phyloP scores from a whole-genome alignment of 2,797 vertebrate species.

The Sebastes kiyomatsui region DNA sequence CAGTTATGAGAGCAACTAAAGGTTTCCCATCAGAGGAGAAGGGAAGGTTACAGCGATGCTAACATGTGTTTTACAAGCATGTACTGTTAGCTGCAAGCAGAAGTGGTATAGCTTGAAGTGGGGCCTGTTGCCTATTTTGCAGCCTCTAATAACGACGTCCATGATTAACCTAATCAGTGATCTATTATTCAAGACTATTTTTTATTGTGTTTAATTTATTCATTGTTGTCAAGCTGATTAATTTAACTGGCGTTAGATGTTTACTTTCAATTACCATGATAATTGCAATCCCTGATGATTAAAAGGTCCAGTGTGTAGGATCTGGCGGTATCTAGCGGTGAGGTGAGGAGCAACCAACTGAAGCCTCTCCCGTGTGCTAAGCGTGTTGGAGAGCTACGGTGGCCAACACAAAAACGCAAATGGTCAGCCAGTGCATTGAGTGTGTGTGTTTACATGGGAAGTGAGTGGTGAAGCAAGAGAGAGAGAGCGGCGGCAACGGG shows the following conservation, averaged over 20 bases:
- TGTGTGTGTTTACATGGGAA: too few species aligned
- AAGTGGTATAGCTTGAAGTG: neutral
- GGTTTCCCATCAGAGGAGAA: constrained; percentile 16
- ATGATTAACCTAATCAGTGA: constrained; percentile 47
- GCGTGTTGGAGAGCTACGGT: too few species aligned
- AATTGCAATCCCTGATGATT: neutral
- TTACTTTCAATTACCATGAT: constrained; percentile 8
- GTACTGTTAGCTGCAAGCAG: constrained; percentile 1
- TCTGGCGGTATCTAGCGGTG: too few species aligned
- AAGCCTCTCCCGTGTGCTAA: too few species aligned
- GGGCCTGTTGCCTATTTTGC: neutral
- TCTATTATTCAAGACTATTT: constrained; percentile 7
- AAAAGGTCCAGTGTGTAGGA: neutral
- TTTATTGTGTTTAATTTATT: constrained; percentile 29
- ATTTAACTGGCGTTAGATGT: constrained; percentile 3
- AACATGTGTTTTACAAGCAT: neutral
- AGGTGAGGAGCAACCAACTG: too few species aligned
- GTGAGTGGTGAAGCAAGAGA: too few species aligned
- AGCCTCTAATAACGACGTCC: neutral
- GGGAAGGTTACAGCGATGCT: constrained; percentile 3
- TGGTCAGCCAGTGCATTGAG: too few species aligned
- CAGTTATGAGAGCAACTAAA: neutral
- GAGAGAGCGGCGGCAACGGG: too few species aligned
- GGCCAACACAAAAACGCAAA: too few species aligned
- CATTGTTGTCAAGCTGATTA: constrained; percentile 15